These are phyloP conservation scores for Thinocorus orbignyianus DNA, from an alignment of 2,113 vertebrate genomes.

Conservation along the genomic window DNA sequence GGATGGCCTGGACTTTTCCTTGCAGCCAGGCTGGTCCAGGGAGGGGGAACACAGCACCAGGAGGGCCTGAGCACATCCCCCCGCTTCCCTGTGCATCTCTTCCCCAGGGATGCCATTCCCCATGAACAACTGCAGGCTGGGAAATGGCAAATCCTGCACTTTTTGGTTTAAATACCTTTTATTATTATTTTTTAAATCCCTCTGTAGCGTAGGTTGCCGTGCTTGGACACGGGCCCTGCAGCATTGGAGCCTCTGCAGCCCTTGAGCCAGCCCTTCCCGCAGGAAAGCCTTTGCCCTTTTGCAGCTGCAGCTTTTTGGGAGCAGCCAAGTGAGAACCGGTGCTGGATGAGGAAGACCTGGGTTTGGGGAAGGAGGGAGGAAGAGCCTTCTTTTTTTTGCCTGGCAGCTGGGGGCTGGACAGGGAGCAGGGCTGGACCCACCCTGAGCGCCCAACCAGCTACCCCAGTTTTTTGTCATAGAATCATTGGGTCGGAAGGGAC, in stretches of 20 bases:
- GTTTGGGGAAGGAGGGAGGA: not conserved
- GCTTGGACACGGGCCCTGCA: not conserved
- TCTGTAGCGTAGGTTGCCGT: accelerated
- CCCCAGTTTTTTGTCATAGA: not conserved
- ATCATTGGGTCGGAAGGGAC: no score
- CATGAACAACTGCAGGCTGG: accelerated
- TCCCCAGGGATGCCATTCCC: accelerated
- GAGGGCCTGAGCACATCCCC: not conserved
- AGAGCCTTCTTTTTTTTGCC: not conserved
- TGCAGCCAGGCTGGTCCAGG: not conserved
- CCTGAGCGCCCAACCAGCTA: accelerated
- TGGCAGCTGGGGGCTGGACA: not conserved
- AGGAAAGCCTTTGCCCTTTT: not conserved
- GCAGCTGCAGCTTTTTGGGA: not conserved
- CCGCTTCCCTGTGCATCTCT: accelerated
- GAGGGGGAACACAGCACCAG: accelerated
- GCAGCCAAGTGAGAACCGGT: not conserved
- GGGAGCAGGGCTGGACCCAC: not conserved
- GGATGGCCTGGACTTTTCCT: accelerated
- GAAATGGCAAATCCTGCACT: not conserved
- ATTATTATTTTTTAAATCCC: no score
- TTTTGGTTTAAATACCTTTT: accelerated
- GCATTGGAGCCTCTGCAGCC: not conserved
- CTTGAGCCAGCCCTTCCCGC: not conserved
- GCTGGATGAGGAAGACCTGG: accelerated